A percentile compares a stretch with the other conserved stretches of the same genome.
These are phyloP conservation scores for Laothoe populi DNA, from an alignment of 2,888 invertebrate genomes.

Conservation along the genomic window DNA sequence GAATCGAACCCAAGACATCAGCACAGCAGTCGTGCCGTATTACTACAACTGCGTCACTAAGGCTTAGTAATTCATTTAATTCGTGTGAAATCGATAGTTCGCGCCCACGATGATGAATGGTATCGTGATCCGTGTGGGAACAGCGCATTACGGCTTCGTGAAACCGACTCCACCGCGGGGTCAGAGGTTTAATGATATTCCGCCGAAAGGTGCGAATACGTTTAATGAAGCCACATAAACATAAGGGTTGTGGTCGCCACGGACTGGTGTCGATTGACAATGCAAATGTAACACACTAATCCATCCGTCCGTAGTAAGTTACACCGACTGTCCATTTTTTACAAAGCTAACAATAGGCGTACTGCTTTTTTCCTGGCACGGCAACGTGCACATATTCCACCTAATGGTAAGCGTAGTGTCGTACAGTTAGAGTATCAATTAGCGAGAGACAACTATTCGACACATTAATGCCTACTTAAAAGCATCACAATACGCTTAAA, in stretches of 20 bases:
- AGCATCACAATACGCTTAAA: no score
- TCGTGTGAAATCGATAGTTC: constrained; percentile 1
- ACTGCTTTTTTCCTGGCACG: no score
- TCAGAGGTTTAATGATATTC: background rate
- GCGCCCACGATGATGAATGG: background rate
- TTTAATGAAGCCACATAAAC: constrained; percentile 8
- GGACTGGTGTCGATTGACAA: background rate
- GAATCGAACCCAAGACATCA: no score
- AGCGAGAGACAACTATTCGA: no score
- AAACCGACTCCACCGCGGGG: constrained; percentile 1
- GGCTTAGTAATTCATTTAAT: constrained; percentile 11
- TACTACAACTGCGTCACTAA: no score
- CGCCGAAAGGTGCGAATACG: constrained; percentile 22
- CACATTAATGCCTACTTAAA: no score
- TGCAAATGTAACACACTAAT: constrained; percentile 6
- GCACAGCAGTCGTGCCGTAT: no score
- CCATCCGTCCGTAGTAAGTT: background rate
- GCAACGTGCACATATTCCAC: no score
- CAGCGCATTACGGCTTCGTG: constrained; percentile 1
- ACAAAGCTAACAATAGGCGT: background rate
- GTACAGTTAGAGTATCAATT: no score
- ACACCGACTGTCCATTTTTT: background rate
- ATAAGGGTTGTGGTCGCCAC: constrained; percentile 1
- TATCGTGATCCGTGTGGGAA: constrained; percentile 9
- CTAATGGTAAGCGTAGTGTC: no score